Evolutionary conservation across 1,140 invertebrate species (phyloP), one percentile per base, ranked within the genome.

Genomic region (Spodoptera frugiperda): DNA sequence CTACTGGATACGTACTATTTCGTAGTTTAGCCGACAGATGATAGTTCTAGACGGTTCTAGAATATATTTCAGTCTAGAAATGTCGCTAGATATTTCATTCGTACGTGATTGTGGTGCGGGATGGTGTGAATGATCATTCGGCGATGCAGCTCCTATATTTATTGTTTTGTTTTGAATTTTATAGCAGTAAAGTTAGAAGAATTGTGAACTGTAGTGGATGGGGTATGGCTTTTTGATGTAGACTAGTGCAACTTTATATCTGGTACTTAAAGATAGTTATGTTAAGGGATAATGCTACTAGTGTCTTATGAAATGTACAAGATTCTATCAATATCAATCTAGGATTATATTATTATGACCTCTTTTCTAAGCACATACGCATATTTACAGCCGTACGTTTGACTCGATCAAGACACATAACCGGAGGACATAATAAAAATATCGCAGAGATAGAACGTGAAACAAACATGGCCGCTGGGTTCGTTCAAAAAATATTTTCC

Each of bases 101-200:
- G 68, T 51, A 87, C 87, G 85, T 88, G 87, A 87, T 72, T 54
- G 79, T 59, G 51, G 82, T 87, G 55, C 76, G 80, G 82, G 75
- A 73, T 81, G 54, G 75, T 19, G 61, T 55, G 67, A 68, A 81
- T 70, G 53, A 77, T 85, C 68, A 61, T 55, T 73, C 53, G 51
- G 12, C 25, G 73, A 53, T 44, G 33, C 33, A 76, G n/a, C 44
- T 33, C n/a, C 30, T 61, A 33, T 74, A 51, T 74, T 63, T 75
- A 75, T 61, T 74, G 3, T 25, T 48, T 25, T 11, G 21, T 75
- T 49, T 51, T 54, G 15, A 65, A 53, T 75, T 75, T 65, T 63
- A 75, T 75, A 39, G 48, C 48, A 53, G 8, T 51, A 1, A 54
- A 33, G 21, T 30, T n/a, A n/a, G 55, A 9, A 6, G 25, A 0